Percentiles rank a stretch among this genome's conserved stretches.
These are phyloP conservation scores for Trachymyrmex cornetzi DNA, from an alignment of 1,140 invertebrate species.

Conservation along the genomic window DNA sequence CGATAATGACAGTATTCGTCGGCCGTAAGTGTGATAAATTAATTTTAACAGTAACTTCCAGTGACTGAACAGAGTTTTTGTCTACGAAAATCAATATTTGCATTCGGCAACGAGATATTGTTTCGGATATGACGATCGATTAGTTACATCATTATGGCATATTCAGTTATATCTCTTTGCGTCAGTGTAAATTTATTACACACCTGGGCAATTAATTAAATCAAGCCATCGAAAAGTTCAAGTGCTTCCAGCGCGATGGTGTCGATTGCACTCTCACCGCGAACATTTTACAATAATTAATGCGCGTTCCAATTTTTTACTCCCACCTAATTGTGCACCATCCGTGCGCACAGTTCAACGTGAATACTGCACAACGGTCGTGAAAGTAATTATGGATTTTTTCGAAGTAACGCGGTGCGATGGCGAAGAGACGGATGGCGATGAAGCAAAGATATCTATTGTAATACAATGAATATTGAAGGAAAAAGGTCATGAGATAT, in stretches of 20 bases:
- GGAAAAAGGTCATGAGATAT: conserved; percentile 22
- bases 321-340: neutral
- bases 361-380: neutral
- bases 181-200: conserved; percentile 26
- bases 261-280: neutral
- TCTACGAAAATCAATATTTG: conserved; percentile 72
- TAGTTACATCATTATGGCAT: conserved; percentile 51
- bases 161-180: conserved; percentile 20
- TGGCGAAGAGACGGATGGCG: too few relatives aligned
- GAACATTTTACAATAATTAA: conserved; percentile 33
- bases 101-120: neutral
- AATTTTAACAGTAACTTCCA: conserved; percentile 64
- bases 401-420: neutral
- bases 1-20: conserved; percentile 71
- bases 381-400: neutral
- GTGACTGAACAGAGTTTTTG: conserved; percentile 54
- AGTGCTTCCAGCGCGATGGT: neutral
- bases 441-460: neutral
- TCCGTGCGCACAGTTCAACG: neutral
- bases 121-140: neutral
- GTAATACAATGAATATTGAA: conserved; percentile 12
- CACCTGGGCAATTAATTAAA: conserved; percentile 17
- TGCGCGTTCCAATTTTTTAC: conserved; percentile 16
- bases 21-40: conserved; percentile 56
- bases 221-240: conserved; percentile 24